phyloP scores from a whole-genome alignment of 2,113 vertebrate genomes.

The Acinonyx jubatus region DNA sequence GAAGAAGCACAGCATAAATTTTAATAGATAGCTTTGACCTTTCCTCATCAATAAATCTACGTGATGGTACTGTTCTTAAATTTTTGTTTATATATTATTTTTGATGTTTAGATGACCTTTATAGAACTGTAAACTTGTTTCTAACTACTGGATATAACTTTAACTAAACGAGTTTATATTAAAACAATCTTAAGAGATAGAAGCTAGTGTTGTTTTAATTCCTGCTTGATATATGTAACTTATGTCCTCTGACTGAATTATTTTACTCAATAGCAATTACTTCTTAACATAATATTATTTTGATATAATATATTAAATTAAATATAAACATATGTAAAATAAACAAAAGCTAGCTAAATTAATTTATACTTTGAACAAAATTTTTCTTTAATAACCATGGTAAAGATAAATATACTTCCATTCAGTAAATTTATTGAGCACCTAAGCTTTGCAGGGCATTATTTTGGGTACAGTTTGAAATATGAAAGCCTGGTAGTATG shows the following conservation, averaged over 20 bases:
- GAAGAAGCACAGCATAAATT: background rate
- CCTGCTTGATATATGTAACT: background rate
- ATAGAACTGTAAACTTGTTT: background rate
- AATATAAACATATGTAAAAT: background rate
- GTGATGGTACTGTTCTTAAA: background rate
- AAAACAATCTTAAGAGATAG: background rate
- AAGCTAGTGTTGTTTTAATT: background rate
- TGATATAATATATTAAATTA: background rate
- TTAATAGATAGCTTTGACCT: conserved; percentile 8
- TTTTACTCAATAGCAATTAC: background rate
- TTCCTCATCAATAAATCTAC: conserved; percentile 18
- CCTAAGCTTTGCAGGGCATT: background rate
- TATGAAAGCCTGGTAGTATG: background rate
- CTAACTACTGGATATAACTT: background rate
- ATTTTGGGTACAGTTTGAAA: background rate
- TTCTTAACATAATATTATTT: background rate
- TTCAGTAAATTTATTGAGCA: background rate
- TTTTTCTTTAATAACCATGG: background rate
- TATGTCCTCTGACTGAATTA: background rate
- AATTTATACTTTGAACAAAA: background rate
- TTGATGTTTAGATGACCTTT: conserved; percentile 35
- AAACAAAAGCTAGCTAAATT: background rate
- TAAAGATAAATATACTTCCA: background rate
- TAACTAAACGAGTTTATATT: background rate
- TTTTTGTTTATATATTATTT: background rate